A percentile compares a stretch with the other conserved stretches of the same genome.
Conservation (phyloP, 2,888 invertebrate genomes). For the Drosophila quasianomalipes region DNA sequence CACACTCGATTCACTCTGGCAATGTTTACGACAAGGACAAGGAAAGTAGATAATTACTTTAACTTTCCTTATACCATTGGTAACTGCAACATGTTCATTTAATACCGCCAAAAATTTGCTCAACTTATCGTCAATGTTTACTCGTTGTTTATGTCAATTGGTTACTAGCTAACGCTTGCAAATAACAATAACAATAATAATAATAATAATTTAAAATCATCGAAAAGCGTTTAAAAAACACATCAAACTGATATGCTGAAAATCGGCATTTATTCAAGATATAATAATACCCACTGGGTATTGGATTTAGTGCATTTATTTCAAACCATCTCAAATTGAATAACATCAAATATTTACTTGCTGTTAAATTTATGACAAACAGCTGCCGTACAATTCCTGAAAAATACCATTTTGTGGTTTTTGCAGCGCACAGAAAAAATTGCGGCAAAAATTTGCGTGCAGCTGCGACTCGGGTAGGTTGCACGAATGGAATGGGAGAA, state of each 20-base stretch:
- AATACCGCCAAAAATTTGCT: not conserved
- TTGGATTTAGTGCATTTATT: constrained; percentile 11
- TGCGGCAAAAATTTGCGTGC: constrained; percentile 72
- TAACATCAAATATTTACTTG: constrained; percentile 75
- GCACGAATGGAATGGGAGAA: not conserved
- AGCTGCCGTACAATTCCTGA: constrained; percentile 57
- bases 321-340: constrained; percentile 30
- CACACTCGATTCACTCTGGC: not conserved
- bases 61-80: not conserved
- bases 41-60: not conserved
- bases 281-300: not conserved
- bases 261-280: constrained; percentile 41
- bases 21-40: not conserved
- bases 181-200: not conserved
- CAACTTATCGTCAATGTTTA: not conserved
- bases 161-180: not conserved
- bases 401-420: constrained; percentile 36
- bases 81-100: not conserved
- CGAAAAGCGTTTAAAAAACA: constrained; percentile 18
- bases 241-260: constrained; percentile 14
- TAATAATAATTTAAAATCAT: constrained; percentile 4
- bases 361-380: constrained; percentile 75
- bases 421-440: constrained; percentile 52
- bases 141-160: not conserved
- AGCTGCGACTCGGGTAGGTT: constrained; percentile 48